These are phyloP conservation scores for Pectinophora gossypiella DNA, from an alignment of 1,140 invertebrate genomes.

Conservation along the genomic window DNA sequence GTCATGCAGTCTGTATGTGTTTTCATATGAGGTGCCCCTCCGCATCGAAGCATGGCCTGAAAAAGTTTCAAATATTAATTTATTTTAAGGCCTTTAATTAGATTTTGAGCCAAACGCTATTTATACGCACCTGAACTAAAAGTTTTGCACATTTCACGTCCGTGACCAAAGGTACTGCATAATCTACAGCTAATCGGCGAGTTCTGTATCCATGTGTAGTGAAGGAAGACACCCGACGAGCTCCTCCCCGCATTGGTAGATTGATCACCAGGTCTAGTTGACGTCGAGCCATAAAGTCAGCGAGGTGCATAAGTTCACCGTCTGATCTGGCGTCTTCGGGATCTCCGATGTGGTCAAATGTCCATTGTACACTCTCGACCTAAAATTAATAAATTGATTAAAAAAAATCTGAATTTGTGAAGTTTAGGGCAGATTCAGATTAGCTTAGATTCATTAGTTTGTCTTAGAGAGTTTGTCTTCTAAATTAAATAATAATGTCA, in stretches of 20 bases:
- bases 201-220: conserved; percentile 96
- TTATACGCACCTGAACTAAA: conserved; percentile 87
- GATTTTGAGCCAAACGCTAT: no score
- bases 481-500: conserved; percentile 8
- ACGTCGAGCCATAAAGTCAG: conserved; percentile 94
- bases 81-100: no score
- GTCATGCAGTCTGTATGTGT: conserved; percentile 97
- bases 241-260: conserved; percentile 94
- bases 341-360: conserved; percentile 90
- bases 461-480: no score
- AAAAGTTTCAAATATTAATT: no score
- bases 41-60: conserved; percentile 89
- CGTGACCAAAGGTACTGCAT: conserved; percentile 97
- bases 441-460: no score
- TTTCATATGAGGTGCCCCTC: conserved; percentile 89
- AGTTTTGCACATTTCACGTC: conserved; percentile 99
- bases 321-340: conserved; percentile 85
- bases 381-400: conserved; percentile 72
- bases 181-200: conserved; percentile 96
- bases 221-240: conserved; percentile 94
- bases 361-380: conserved; percentile 98
- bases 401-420: no score
- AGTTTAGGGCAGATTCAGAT: no score
- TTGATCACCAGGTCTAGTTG: conserved; percentile 98
- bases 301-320: conserved; percentile 89